Evolutionary conservation across 2,888 invertebrate genomes (phyloP).

Genomic region (Rugalucina vietnamica): DNA sequence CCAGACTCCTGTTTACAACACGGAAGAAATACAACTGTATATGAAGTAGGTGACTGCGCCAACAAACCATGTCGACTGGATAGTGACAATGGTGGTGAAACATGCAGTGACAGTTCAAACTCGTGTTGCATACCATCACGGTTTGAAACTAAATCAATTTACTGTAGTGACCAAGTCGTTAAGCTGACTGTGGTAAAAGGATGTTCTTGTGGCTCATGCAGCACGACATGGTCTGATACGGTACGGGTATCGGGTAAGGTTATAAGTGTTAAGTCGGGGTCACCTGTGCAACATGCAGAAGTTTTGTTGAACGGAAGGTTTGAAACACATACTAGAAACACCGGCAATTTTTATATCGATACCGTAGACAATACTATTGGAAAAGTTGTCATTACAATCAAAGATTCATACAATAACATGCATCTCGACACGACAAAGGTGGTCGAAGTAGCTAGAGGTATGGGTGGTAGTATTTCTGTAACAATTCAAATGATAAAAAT

Average conservation of each 20-base stretch:
- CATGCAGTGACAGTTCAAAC: neutral
- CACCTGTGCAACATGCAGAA: neutral
- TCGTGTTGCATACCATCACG: neutral
- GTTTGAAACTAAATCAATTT: neutral
- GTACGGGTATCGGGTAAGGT: neutral
- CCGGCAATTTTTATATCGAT: neutral
- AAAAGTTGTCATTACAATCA: neutral
- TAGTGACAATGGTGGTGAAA: neutral
- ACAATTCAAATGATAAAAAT: neutral
- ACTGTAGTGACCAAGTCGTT: neutral
- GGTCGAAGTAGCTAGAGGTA: neutral
- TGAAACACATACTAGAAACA: neutral
- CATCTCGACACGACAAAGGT: constrained; percentile 1
- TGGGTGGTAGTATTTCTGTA: neutral
- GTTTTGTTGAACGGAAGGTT: neutral
- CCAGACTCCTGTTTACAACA: neutral
- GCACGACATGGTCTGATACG: neutral
- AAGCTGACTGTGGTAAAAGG: neutral
- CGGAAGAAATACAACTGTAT: neutral
- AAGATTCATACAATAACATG: neutral
- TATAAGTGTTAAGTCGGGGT: neutral
- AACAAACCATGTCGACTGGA: neutral
- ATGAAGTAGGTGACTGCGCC: neutral
- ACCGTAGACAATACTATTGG: neutral
- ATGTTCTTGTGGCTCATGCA: neutral